phyloP scores from a whole-genome alignment of 2,113 vertebrate species.

The Erpornis zantholeuca region DNA sequence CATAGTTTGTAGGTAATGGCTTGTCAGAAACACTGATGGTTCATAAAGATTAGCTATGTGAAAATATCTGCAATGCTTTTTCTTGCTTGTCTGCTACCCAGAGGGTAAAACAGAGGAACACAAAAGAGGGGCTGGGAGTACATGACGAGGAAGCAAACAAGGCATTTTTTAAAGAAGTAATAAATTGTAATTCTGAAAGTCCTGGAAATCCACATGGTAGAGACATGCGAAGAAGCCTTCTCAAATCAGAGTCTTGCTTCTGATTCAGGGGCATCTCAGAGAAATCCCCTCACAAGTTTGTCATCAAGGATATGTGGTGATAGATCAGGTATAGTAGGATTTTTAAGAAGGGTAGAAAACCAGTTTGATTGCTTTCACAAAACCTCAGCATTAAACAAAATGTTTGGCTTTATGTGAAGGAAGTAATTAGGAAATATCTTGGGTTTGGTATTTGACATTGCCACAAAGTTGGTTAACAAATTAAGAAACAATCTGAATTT shows the following conservation, averaged over 20 bases:
- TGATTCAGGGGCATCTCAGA: not conserved
- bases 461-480: not conserved
- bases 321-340: not conserved
- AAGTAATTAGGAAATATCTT: not conserved
- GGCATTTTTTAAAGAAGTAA: not conserved
- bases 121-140: not conserved
- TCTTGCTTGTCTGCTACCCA: not conserved
- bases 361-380: not conserved
- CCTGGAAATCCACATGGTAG: not conserved
- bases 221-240: not conserved
- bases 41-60: conserved; percentile 23
- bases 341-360: not conserved
- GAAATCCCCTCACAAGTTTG: not conserved
- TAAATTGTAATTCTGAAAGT: not conserved
- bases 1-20: conserved; percentile 33
- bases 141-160: not conserved
- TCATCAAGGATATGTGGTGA: not conserved
- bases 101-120: not conserved
- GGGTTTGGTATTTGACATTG: not conserved
- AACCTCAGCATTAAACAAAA: not conserved
- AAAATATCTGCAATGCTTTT: not conserved
- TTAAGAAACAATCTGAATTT: not conserved
- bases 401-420: not conserved
- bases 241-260: not conserved
- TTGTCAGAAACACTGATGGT: conserved; percentile 9